These are phyloP conservation scores for Rhabdophis nuchalis DNA, from an alignment of 2,797 vertebrate genomes.

Conservation along the genomic window DNA sequence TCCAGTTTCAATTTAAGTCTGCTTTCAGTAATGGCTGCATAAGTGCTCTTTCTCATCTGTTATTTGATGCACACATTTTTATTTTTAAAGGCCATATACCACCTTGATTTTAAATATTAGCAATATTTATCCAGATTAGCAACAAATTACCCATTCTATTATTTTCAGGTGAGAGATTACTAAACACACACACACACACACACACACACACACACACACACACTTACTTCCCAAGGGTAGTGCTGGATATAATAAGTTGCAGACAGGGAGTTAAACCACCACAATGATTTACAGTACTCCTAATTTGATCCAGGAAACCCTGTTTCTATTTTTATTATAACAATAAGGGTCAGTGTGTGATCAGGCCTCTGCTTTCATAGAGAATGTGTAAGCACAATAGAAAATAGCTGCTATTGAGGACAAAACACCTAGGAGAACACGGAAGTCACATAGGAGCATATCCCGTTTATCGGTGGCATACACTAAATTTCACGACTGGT, in stretches of 20 bases:
- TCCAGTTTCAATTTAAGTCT: not conserved
- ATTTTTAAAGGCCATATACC: not conserved
- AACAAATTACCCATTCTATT: not conserved
- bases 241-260: not conserved
- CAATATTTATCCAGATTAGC: not conserved
- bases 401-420: not conserved
- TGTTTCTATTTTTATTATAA: constrained; percentile 25
- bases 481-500: not conserved
- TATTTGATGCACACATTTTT: not conserved
- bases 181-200: not conserved
- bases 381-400: not conserved
- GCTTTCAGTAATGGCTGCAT: not conserved
- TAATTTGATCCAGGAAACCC: not conserved
- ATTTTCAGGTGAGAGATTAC: not conserved
- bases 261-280: not conserved
- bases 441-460: not conserved
- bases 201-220: no score
- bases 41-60: constrained; percentile 13
- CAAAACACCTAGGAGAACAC: not conserved
- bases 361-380: not conserved
- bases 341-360: constrained; percentile 12
- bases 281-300: not conserved
- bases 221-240: not conserved
- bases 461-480: not conserved
- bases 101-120: constrained; percentile 2